A percentile compares a stretch with the other conserved stretches of the same genome.
These are phyloP conservation scores for Seriola dumerili DNA, from an alignment of 2,113 vertebrate genomes.

Conservation along the genomic window DNA sequence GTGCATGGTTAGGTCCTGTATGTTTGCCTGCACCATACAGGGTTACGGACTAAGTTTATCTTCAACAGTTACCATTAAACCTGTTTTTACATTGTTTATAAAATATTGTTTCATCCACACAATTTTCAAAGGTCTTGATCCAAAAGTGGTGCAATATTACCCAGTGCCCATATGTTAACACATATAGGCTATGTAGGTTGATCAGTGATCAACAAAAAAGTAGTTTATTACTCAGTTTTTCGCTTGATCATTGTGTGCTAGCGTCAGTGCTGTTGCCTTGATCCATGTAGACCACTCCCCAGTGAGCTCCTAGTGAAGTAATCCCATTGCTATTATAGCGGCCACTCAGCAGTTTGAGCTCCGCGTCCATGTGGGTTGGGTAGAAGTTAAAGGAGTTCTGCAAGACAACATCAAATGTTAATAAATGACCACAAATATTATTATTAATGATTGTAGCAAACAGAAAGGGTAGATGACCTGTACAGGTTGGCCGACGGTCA, in stretches of 20 bases:
- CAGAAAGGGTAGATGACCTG: not conserved
- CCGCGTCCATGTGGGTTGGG: not conserved
- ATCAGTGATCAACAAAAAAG: not conserved
- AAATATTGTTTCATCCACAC: not conserved
- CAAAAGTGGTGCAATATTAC: not conserved
- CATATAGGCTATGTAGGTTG: too few species aligned
- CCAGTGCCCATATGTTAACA: not conserved
- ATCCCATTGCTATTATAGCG: not conserved
- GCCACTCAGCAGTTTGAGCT: slow-evolving; percentile 56
- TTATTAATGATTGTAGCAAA: not conserved
- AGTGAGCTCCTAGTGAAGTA: slow-evolving; percentile 60
- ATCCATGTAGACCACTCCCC: slow-evolving; percentile 28
- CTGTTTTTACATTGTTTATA: not conserved
- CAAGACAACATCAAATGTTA: slow-evolving; percentile 11
- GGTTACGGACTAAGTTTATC: too few species aligned
- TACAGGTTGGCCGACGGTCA: slow-evolving; percentile 15
- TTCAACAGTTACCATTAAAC: too few species aligned
- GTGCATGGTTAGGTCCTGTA: too few species aligned
- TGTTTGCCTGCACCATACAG: too few species aligned
- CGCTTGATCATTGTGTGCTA: not conserved
- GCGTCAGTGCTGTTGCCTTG: not conserved
- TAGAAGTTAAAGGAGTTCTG: slow-evolving; percentile 59
- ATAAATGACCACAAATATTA: not conserved
- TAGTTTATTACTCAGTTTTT: not conserved
- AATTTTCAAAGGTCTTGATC: not conserved